Conservation (phyloP, 2,113 vertebrate species). For the Sturnira hondurensis region DNA sequence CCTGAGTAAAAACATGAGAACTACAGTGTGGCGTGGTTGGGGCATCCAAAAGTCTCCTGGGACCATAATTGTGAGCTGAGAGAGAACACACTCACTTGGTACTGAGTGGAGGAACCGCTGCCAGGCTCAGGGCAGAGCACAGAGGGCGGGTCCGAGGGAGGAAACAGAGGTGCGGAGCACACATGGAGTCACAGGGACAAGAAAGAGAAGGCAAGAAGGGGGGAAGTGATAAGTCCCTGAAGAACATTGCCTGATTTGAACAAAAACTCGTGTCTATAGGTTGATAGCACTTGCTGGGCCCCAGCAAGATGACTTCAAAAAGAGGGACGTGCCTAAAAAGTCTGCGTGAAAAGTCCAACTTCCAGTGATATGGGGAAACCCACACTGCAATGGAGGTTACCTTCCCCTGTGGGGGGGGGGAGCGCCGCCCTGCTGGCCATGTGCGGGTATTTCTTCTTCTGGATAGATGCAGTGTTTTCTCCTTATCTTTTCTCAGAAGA, state of each 20-base stretch:
- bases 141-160: background rate
- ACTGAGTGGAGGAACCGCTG: background rate
- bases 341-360: background rate
- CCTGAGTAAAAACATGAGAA: background rate
- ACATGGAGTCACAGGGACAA: background rate
- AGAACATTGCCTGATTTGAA: background rate
- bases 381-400: background rate
- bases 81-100: background rate
- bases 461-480: fast-evolving
- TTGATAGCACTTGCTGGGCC: background rate
- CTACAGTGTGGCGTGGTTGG: background rate
- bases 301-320: background rate
- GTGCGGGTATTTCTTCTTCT: background rate
- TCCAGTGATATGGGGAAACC: background rate
- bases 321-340: background rate
- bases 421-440: background rate
- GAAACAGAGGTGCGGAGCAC: background rate
- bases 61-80: background rate
- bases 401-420: fast-evolving
- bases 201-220: background rate
- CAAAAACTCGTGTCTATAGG: background rate
- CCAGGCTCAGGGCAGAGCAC: too few relatives aligned
- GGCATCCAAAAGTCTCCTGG: background rate
- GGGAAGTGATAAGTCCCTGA: background rate
- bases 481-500: background rate